Conservation (phyloP, 2,113 vertebrate genomes). For the Cinclus cinclus region DNA sequence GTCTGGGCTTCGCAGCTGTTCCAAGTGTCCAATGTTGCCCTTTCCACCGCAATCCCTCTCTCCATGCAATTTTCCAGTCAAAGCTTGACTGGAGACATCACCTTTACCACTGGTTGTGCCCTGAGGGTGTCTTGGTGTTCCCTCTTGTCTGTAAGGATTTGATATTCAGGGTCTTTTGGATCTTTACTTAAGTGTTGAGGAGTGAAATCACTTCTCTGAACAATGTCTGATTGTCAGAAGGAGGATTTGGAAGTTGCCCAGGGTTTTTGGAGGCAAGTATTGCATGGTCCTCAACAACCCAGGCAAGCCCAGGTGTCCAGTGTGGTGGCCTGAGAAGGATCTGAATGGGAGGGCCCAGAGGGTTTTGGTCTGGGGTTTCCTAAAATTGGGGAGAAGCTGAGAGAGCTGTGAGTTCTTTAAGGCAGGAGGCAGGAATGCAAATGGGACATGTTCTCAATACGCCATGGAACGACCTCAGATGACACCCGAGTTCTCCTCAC, state of each 20-base stretch:
- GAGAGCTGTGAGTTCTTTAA: not conserved
- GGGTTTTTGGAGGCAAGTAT: accelerated
- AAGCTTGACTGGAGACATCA: not conserved
- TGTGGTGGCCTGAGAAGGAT: not conserved
- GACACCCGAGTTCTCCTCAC: not conserved
- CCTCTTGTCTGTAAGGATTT: not conserved
- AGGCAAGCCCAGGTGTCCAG: no score
- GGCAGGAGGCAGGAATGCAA: no score
- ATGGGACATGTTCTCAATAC: not conserved
- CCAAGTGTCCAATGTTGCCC: accelerated
- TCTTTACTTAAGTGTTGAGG: not conserved
- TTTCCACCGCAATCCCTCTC: not conserved
- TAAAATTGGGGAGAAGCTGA: not conserved
- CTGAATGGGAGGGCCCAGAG: not conserved
- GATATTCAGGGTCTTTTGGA: not conserved
- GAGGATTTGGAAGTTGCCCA: not conserved
- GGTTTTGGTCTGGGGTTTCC: no score
- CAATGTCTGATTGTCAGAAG: not conserved
- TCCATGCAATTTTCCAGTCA: not conserved
- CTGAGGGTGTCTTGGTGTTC: not conserved
- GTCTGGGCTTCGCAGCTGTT: not conserved
- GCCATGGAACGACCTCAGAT: no score
- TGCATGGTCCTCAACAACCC: not conserved
- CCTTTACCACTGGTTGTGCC: accelerated
- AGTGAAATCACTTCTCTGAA: no score